Conservation (phyloP, 2,113 vertebrate species). For the Synchiropus splendidus region DNA sequence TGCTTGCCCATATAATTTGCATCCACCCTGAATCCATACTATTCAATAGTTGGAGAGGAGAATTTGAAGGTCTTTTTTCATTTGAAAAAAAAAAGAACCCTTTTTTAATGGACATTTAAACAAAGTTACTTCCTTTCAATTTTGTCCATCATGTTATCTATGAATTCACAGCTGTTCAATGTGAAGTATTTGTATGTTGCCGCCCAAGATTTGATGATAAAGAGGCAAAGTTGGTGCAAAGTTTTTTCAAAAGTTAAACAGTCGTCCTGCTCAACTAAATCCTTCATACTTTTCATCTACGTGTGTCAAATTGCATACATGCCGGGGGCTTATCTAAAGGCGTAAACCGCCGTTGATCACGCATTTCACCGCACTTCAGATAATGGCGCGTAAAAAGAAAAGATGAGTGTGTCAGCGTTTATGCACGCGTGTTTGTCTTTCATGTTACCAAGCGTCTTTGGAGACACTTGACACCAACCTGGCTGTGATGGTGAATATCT, state of each 20-base stretch:
- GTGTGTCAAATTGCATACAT: constrained; percentile 30
- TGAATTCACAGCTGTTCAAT: too few relatives aligned
- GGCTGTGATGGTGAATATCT: constrained; percentile 42
- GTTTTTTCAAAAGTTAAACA: too few relatives aligned
- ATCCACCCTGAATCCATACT: constrained; percentile 23
- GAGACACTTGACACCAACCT: constrained; percentile 46
- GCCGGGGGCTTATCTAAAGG: constrained; percentile 38
- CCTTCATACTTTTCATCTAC: constrained; percentile 2
- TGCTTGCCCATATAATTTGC: constrained; percentile 41
- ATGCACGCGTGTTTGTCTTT: constrained; percentile 19
- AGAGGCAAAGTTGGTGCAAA: too few relatives aligned
- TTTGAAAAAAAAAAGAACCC: too few relatives aligned
- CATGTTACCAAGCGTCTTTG: constrained; percentile 10
- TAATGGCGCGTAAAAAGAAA: constrained; percentile 29
- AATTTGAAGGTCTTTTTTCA: constrained; percentile 8
- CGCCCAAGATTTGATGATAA: too few relatives aligned
- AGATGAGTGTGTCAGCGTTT: constrained; percentile 45
- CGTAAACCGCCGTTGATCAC: constrained; percentile 53
- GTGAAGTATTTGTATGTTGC: too few relatives aligned
- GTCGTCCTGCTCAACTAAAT: too few relatives aligned
- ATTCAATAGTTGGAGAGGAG: constrained; percentile 32
- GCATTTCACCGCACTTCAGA: constrained; percentile 48
- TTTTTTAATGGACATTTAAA: constrained; percentile 7
- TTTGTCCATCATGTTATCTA: too few relatives aligned
- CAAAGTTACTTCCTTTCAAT: too few relatives aligned